phyloP scores from a whole-genome alignment of 1,140 invertebrate genomes.

The fruit fly (Drosophila melanogaster) region DNA sequence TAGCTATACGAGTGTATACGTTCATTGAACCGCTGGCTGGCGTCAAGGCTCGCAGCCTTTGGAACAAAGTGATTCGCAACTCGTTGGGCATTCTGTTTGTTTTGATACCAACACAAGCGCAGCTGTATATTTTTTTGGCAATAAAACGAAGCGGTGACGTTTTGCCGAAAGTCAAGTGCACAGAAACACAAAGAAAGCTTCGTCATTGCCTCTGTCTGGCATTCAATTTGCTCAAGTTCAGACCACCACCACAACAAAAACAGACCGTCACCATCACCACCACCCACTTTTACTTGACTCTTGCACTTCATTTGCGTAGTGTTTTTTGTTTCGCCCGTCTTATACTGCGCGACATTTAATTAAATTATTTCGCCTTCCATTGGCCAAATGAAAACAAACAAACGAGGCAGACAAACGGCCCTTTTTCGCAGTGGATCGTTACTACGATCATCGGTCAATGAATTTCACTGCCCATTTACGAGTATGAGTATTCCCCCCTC shows the following conservation, averaged over 20 bases:
- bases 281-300: slow-evolving; percentile 37
- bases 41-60: slow-evolving; percentile 63
- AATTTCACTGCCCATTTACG: slow-evolving; percentile 31
- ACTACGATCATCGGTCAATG: slow-evolving; percentile 63
- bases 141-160: slow-evolving; percentile 74
- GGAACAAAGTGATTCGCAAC: slow-evolving; percentile 64
- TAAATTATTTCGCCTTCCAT: slow-evolving; percentile 64
- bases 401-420: slow-evolving; percentile 35
- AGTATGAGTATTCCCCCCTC: slow-evolving; percentile 3
- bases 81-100: slow-evolving; percentile 54
- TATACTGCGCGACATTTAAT: slow-evolving; percentile 71
- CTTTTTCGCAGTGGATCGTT: slow-evolving; percentile 25
- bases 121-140: slow-evolving; percentile 70
- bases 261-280: slow-evolving; percentile 9
- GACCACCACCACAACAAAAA: slow-evolving; percentile 32
- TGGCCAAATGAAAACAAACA: slow-evolving; percentile 61
- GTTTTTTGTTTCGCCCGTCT: slow-evolving; percentile 16
- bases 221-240: slow-evolving; percentile 71
- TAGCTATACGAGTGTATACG: slow-evolving; percentile 11
- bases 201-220: slow-evolving; percentile 33
- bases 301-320: slow-evolving; percentile 66
- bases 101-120: slow-evolving; percentile 40
- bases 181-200: slow-evolving; percentile 69
- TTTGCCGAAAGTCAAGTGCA: slow-evolving; percentile 76
- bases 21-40: slow-evolving; percentile 64